phyloP scores from a whole-genome alignment of 2,888 invertebrate genomes.

The Pyralis farinalis region DNA sequence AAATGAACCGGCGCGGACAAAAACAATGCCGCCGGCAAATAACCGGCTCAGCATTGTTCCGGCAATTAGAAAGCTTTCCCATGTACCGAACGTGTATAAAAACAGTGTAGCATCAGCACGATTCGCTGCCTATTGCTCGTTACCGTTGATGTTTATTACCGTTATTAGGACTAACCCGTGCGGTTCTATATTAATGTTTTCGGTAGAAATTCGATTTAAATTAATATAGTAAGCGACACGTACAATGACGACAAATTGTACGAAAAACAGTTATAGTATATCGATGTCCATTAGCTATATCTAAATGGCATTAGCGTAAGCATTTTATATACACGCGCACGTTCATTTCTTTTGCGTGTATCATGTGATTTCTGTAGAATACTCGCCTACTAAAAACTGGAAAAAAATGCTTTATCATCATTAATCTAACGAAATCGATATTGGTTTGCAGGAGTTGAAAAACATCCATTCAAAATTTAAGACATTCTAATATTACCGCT shows the following conservation, averaged over 20 bases:
- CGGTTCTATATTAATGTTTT: conserved; percentile 67
- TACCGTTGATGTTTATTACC: conserved; percentile 79
- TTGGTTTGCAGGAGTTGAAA: no score
- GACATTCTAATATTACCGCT: no score
- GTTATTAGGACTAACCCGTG: conserved; percentile 77
- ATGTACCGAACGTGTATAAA: conserved; percentile 80
- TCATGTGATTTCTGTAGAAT: no score
- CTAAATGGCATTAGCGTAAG: no score
- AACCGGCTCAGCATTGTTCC: conserved; percentile 81
- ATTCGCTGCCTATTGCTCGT: conserved; percentile 80
- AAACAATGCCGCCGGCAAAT: conserved; percentile 80
- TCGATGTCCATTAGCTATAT: no score
- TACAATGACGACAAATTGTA: conserved; percentile 9
- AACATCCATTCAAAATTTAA: no score
- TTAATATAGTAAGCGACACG: conserved; percentile 35
- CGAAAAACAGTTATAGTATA: conserved; percentile 3
- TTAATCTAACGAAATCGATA: no score
- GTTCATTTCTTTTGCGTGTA: no score
- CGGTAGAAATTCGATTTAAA: conserved; percentile 59
- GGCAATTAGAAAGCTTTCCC: conserved; percentile 82
- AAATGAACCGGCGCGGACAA: conserved; percentile 79
- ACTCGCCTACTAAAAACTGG: no score
- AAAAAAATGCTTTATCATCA: no score
- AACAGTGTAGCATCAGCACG: conserved; percentile 80
- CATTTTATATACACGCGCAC: no score